Evolutionary conservation across 2,888 invertebrate genomes (phyloP).

Genomic region (Cactoblastis cactorum): DNA sequence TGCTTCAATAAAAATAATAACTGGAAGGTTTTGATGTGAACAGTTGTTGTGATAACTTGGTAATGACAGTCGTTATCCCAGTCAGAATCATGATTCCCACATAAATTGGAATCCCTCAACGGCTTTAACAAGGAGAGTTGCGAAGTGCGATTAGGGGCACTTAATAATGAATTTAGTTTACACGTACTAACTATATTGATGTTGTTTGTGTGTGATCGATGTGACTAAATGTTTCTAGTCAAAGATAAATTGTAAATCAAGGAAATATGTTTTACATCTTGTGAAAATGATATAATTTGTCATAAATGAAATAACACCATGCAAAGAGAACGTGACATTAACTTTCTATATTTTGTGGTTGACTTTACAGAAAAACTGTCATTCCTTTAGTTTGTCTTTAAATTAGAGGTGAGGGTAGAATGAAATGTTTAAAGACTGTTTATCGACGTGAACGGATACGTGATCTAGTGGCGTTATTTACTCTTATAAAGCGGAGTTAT

Average conservation of each 20-base stretch:
- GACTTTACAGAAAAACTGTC: no score
- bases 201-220: neutral
- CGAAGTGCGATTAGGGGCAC: conserved; percentile 14
- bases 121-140: conserved; percentile 13
- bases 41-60: conserved; percentile 9
- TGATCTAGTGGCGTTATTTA: no score
- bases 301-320: no score
- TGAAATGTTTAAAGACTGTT: no score
- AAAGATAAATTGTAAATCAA: neutral
- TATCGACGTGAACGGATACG: no score
- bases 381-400: no score
- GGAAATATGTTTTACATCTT: neutral
- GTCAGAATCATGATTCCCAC: conserved; percentile 10
- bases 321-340: no score
- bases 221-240: neutral
- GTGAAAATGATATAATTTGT: no score
- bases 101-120: conserved; percentile 13
- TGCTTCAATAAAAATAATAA: conserved; percentile 6
- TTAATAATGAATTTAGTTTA: conserved; percentile 8
- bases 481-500: no score
- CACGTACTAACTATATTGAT: neutral
- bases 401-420: no score
- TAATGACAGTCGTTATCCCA: conserved; percentile 8
- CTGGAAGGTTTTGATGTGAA: neutral
- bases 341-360: no score